These are phyloP conservation scores for Oncorhynchus gorbuscha DNA, from an alignment of 2,113 vertebrate species.

Conservation along the genomic window DNA sequence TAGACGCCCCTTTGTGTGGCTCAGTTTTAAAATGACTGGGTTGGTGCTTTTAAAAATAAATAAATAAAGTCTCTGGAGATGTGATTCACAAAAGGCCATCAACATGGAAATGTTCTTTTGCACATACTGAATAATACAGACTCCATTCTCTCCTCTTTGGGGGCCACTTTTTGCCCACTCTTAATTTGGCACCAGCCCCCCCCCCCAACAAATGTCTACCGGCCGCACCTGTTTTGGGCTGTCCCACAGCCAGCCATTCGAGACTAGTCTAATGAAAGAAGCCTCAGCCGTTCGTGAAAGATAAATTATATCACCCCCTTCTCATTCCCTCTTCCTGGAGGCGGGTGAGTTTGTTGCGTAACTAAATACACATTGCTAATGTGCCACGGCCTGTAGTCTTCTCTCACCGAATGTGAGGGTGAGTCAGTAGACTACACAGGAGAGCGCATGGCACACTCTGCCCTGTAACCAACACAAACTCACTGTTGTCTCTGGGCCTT, in stretches of 20 bases:
- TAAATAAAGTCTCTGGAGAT: too few species aligned
- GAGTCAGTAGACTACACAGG: slow-evolving; percentile 33
- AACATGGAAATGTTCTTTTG: not conserved
- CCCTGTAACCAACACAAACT: slow-evolving; percentile 38
- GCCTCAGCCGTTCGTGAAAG: slow-evolving; percentile 32
- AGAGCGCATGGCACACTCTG: slow-evolving; percentile 45
- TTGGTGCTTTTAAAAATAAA: too few species aligned
- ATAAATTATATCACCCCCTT: not conserved
- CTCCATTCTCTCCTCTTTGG: not conserved
- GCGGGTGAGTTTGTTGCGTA: slow-evolving; percentile 53
- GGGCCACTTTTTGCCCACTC: not conserved
- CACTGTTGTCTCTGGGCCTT: slow-evolving; percentile 48
- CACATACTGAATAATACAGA: not conserved
- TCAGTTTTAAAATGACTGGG: slow-evolving; percentile 29
- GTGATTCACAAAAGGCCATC: too few species aligned
- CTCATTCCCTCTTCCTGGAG: slow-evolving; percentile 23
- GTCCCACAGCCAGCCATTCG: slow-evolving; percentile 18
- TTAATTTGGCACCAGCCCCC: not conserved
- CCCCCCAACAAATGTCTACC: not conserved
- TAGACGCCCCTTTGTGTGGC: slow-evolving; percentile 47
- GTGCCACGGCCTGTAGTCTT: slow-evolving; percentile 43
- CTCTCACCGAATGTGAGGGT: slow-evolving; percentile 47
- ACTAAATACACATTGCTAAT: slow-evolving; percentile 60
- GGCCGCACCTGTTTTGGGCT: slow-evolving; percentile 39
- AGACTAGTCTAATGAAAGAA: not conserved